A percentile compares a stretch with the other conserved stretches of the same genome.
Conservation (phyloP, 2,888 invertebrate species). For the Agrotis segetum region DNA sequence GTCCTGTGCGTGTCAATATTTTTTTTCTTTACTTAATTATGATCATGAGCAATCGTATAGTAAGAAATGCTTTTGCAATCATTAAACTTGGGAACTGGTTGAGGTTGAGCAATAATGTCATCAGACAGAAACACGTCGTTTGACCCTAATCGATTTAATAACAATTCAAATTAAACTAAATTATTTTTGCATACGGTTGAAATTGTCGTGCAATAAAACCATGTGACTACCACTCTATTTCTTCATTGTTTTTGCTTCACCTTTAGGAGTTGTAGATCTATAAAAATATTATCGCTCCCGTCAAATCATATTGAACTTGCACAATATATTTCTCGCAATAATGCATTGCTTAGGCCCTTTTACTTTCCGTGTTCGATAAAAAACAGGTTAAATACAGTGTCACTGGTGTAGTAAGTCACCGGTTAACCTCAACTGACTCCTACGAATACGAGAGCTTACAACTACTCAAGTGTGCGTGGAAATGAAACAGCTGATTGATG, state of each 20-base stretch:
- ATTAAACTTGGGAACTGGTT: background rate
- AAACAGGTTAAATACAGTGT: slow-evolving; percentile 49
- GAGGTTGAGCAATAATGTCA: slow-evolving; percentile 9
- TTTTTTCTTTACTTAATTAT: background rate
- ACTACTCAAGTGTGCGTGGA: slow-evolving; percentile 2
- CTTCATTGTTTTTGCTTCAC: background rate
- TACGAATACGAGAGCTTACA: slow-evolving; percentile 14
- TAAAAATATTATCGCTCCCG: slow-evolving; percentile 9
- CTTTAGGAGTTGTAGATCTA: background rate
- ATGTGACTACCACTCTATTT: background rate
- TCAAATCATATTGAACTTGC: slow-evolving; percentile 25
- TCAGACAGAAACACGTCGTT: background rate
- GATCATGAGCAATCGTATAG: background rate
- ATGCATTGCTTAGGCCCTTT: slow-evolving; percentile 44
- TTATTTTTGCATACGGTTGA: slow-evolving; percentile 6
- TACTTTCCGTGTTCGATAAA: slow-evolving; percentile 43
- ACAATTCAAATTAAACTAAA: slow-evolving; percentile 3
- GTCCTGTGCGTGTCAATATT: no score
- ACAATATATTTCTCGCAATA: slow-evolving; percentile 42
- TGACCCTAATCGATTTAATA: slow-evolving; percentile 12
- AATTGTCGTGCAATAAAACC: slow-evolving; percentile 5
- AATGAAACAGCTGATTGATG: slow-evolving; percentile 23
- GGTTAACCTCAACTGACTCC: slow-evolving; percentile 35
- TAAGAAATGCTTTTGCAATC: slow-evolving; percentile 5
- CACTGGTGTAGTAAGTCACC: slow-evolving; percentile 25